Base-by-base conservation (phyloP, 1,140 invertebrate species). In the Diabrotica undecimpunctata region DNA sequence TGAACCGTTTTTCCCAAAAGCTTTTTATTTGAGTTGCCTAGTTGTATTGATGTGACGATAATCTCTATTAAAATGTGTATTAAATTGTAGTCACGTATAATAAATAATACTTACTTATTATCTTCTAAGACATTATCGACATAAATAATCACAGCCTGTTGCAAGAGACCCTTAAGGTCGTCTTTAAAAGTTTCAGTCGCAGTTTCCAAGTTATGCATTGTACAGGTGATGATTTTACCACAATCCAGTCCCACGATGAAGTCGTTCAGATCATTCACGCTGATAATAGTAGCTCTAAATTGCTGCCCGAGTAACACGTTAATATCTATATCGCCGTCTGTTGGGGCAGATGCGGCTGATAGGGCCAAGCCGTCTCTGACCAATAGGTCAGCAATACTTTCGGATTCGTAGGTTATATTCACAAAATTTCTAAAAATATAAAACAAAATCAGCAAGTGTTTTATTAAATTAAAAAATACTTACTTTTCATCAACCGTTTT, bases 111-210 rank as follows among this genome's bases (percentile, higher is more conserved):
- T 67, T 62, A 67, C 56, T 55, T 56, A 53, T 46, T 10, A 46
- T 65, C 14, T 9, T 70, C 64, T 25, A 83, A 76, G 3, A 88
- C 78, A 71, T 82, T 77, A 67, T 87, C 81, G 11, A 88, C 81
- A 50, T 82, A 81, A 5, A 87, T 77, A 25, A 88, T 84, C 63
- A 83, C 75, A 63, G 70, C 38, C 52, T 74, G 62, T 12, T 69
- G 70, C 51, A 75, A 14, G 38, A 67, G 70, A 35, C 60, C 55
- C 61, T 75, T 70, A 82, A 88, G 67, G 81, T 13, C 61, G 36
- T 75, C 69, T 53, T 72, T 72, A 57, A 56, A 68, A 54, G 63
- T 70, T 64, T 74, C 67, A 9, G 65, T 66, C 5, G 75, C 73
- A 9, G 9, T 13, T 54, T 67, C 64, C n/a, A 74, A 60, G 61